Base-by-base conservation (phyloP, 2,797 vertebrate species). In the Otus scops region DNA sequence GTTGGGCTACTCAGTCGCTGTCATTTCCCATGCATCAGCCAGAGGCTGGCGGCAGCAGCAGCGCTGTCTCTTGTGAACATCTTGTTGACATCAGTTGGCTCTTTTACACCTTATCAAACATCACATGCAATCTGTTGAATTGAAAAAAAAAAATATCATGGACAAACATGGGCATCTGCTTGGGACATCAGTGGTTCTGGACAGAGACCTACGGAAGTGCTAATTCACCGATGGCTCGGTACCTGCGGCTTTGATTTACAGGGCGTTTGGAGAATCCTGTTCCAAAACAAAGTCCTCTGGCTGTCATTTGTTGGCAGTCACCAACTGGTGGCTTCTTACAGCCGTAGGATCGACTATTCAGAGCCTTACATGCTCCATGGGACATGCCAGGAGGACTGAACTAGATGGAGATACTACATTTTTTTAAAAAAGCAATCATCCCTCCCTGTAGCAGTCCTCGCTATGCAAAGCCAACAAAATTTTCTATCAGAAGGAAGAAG, bases 371-470 rank as follows among this genome's bases (percentile, higher is more conserved):
- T 13, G 22, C 19, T 8, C 3, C 3, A 3, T 19, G 28, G 3
- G 30, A 17, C 22, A 1, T 0, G 8, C 20, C 39, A 50, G 24
- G 26, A 30, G 30, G 22, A 23, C 36, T 18, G 69, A n/a, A 28
- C 70, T 47, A 21, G 45, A 59, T 11, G 17, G 48, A 48, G 13
- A 13, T 3, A 13, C 21, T 11, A 7, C 11, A 5, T 5, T 11
- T 43, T 38, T 43, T 26, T 22, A 3, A 7, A 45, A 43, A 2
- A 39, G 34, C 3, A 0, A 1, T 10, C 4, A 1, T n/a, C 59
- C 32, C 38, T 51, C 10, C 48, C 36, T 39, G 21, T 1, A 13
- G 45, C 50, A 45, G 43, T 26, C 34, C 17, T 4, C 9, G 32
- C 32, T 6, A 3, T 3, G 7, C 2, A 3, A 30, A 68, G 63